Conservation (phyloP, 2,888 invertebrate genomes). For the Epinotia brunnichana region DNA sequence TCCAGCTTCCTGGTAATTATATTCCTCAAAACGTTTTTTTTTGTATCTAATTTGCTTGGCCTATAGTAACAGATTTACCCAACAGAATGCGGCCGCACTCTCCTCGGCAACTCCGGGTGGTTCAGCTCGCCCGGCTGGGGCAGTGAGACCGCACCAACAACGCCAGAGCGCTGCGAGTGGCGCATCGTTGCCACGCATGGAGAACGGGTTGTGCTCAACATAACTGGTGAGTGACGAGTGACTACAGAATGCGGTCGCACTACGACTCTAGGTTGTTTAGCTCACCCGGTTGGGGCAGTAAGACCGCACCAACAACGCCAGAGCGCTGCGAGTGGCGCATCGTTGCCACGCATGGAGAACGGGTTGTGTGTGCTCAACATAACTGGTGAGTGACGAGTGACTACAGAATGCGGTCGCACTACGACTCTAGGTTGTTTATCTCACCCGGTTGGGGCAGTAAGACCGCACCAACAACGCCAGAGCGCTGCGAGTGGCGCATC, state of each 20-base stretch:
- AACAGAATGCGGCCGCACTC: too few species aligned
- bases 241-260: constrained; percentile 71
- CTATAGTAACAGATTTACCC: too few species aligned
- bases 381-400: constrained; percentile 85
- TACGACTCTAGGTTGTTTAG: constrained; percentile 87
- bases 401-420: constrained; percentile 94
- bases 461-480: too few species aligned
- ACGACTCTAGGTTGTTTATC: too few species aligned
- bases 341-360: constrained; percentile 98
- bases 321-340: constrained; percentile 98
- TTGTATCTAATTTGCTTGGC: too few species aligned
- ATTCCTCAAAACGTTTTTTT: too few species aligned
- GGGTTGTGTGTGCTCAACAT: constrained; percentile 97
- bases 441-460: too few species aligned
- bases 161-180: constrained; percentile 94
- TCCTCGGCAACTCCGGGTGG: too few species aligned
- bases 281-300: constrained; percentile 88
- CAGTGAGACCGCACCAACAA: constrained; percentile 70
- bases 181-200: constrained; percentile 98
- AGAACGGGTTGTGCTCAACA: constrained; percentile 96
- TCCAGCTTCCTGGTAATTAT: too few species aligned
- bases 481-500: too few species aligned
- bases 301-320: constrained; percentile 65
- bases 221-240: constrained; percentile 87
- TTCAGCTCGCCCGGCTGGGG: too few species aligned